These are phyloP conservation scores for Rousettus leschenaultii DNA, from an alignment of 2,113 vertebrate genomes.

Conservation along the genomic window DNA sequence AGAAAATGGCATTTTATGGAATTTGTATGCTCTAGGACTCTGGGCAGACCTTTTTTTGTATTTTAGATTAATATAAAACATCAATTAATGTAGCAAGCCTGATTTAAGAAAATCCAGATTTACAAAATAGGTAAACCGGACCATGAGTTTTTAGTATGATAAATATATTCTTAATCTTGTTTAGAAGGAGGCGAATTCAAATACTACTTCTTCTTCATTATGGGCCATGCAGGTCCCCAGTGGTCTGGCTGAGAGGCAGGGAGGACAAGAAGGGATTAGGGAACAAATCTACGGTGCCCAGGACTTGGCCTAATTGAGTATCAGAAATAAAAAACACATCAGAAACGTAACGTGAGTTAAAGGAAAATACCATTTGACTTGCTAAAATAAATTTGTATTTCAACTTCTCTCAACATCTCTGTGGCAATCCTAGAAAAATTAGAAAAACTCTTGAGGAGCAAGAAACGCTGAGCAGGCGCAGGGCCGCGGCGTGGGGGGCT, in stretches of 20 bases:
- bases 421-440: background rate
- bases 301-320: background rate
- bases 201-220: background rate
- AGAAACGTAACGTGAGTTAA: background rate
- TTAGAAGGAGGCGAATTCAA: background rate
- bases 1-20: slow-evolving; percentile 1
- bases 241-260: background rate
- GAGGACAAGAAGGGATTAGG: background rate
- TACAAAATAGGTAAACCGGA: background rate
- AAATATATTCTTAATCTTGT: background rate
- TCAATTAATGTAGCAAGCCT: background rate
- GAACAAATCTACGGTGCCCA: background rate
- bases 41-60: background rate
- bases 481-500: too few relatives aligned
- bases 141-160: background rate
- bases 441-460: background rate
- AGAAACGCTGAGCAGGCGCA: background rate
- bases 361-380: background rate
- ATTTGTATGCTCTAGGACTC: background rate
- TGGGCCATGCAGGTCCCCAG: background rate
- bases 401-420: background rate
- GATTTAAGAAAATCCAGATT: slow-evolving; percentile 25
- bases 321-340: background rate
- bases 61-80: background rate
- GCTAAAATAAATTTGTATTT: background rate